These are phyloP conservation scores for Champsocephalus esox DNA, from an alignment of 2,797 vertebrate species.

Conservation along the genomic window DNA sequence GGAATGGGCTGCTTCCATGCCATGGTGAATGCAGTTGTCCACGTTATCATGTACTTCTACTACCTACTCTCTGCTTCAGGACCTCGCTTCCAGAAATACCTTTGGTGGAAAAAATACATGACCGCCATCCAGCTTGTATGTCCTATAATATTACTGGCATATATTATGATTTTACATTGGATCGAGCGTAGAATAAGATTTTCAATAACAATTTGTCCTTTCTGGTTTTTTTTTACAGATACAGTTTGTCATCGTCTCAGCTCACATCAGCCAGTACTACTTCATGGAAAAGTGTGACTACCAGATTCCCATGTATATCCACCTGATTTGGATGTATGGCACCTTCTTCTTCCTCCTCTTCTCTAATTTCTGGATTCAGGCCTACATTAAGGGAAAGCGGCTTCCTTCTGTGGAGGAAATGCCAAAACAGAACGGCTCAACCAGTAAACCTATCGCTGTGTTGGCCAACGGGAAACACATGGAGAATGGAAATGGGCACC, in stretches of 20 bases:
- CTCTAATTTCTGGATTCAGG: constrained; percentile 98
- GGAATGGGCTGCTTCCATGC: constrained; percentile 98
- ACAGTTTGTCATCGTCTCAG: constrained; percentile 94
- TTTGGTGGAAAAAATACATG: constrained; percentile 99
- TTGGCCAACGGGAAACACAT: constrained; percentile 77
- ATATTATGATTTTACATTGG: not conserved
- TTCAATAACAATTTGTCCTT: not conserved
- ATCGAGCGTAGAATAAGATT: not conserved
- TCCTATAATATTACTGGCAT: constrained; percentile 19
- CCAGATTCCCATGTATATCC: constrained; percentile 93
- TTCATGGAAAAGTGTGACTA: constrained; percentile 95
- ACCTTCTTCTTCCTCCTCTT: constrained; percentile 96
- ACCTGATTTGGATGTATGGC: constrained; percentile 96
- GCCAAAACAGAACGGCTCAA: constrained; percentile 66
- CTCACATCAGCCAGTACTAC: constrained; percentile 98
- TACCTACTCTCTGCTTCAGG: constrained; percentile 95
- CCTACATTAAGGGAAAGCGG: constrained; percentile 95
- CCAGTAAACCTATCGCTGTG: constrained; percentile 36
- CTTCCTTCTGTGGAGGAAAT: constrained; percentile 81
- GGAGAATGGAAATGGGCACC: constrained; percentile 85
- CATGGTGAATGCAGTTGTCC: constrained; percentile 93
- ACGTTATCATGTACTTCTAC: constrained; percentile 97
- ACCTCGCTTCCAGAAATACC: constrained; percentile 93
- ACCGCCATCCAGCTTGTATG: constrained; percentile 97
- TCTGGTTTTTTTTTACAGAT: constrained; percentile 76